Conservation (phyloP, 2,797 vertebrate species). For the Semotilus atromaculatus region DNA sequence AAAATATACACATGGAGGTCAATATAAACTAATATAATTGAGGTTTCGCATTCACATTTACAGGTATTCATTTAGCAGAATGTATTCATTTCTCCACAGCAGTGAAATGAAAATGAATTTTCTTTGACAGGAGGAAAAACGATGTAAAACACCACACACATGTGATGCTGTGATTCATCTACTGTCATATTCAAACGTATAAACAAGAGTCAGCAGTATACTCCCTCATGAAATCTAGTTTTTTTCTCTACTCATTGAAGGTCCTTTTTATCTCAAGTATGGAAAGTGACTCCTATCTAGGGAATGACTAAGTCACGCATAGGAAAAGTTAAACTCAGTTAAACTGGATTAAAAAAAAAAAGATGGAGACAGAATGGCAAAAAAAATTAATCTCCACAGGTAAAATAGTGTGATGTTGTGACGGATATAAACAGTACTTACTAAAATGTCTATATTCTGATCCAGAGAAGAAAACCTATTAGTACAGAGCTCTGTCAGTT, state of each 20-base stretch:
- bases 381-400: neutral
- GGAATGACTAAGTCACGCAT: neutral
- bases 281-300: neutral
- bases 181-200: neutral
- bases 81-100: neutral
- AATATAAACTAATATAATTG: neutral
- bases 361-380: neutral
- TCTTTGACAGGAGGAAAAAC: neutral
- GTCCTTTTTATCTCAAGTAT: neutral
- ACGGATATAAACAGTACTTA: neutral
- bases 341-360: neutral
- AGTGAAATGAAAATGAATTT: conserved; percentile 33
- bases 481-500: neutral
- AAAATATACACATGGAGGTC: neutral
- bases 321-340: neutral
- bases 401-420: neutral
- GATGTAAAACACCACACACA: neutral
- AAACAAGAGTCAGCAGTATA: neutral
- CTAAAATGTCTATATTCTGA: neutral
- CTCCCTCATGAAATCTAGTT: neutral
- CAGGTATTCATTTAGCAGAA: neutral
- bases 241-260: neutral
- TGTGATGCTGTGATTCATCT: neutral
- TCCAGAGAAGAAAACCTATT: neutral
- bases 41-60: neutral